Percentiles rank a stretch among this genome's conserved stretches.
phyloP scores from a whole-genome alignment of 1,140 invertebrate genomes.

The Drosophila ficusphila region DNA sequence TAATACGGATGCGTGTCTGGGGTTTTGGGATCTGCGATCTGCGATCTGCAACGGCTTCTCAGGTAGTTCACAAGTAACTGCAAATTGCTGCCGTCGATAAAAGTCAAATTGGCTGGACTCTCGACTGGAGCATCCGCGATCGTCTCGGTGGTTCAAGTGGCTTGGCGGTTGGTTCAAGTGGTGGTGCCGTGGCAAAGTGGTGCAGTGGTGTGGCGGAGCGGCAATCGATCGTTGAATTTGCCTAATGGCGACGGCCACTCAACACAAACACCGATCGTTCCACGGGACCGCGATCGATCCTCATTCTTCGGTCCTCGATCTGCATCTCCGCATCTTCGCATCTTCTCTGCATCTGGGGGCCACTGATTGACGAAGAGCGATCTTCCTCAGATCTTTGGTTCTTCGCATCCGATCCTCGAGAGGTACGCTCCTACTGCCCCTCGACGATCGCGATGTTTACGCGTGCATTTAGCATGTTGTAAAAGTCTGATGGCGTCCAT shows the following conservation, averaged over 20 bases:
- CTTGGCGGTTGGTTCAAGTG: background rate
- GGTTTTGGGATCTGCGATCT: slow-evolving; percentile 29
- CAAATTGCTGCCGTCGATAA: slow-evolving; percentile 82
- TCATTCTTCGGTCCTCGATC: slow-evolving; percentile 47
- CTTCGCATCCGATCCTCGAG: slow-evolving; percentile 15
- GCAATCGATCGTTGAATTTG: slow-evolving; percentile 81
- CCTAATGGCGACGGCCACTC: slow-evolving; percentile 81
- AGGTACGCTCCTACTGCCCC: background rate
- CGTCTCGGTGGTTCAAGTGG: slow-evolving; percentile 14
- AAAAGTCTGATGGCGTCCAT: slow-evolving; percentile 84
- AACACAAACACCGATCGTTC: slow-evolving; percentile 71
- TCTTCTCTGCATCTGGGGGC: slow-evolving; percentile 3
- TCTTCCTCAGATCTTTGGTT: too few species aligned
- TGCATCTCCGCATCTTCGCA: slow-evolving; percentile 9
- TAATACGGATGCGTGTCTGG: slow-evolving; percentile 64
- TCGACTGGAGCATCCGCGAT: slow-evolving; percentile 56
- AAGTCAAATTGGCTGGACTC: slow-evolving; percentile 67
- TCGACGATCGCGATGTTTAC: slow-evolving; percentile 67
- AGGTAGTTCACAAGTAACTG: slow-evolving; percentile 84
- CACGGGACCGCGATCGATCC: slow-evolving; percentile 41
- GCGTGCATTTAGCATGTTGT: slow-evolving; percentile 84
- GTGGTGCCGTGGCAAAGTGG: slow-evolving; percentile 1
- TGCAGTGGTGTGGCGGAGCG: background rate
- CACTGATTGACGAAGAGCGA: slow-evolving; percentile 66
- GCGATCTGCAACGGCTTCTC: slow-evolving; percentile 71